Conservation (phyloP, 23 tunicate species). For the Aplidium turbinatum region DNA sequence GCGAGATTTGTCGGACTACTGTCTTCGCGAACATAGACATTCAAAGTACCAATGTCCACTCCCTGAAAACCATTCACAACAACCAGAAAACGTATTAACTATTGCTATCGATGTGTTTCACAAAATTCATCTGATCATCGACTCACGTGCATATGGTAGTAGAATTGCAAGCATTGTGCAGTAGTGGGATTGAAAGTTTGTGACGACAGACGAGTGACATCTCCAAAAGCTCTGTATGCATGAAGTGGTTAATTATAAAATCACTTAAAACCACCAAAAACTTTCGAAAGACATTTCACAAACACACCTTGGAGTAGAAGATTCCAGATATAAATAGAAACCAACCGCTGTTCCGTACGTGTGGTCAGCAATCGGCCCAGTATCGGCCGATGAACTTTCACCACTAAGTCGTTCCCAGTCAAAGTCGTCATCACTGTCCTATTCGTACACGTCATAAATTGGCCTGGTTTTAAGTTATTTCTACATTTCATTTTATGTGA, state of each 20-base stretch:
- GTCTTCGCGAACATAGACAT: constrained; percentile 45
- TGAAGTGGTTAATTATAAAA: too few species aligned
- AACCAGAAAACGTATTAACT: neutral
- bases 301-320: constrained; percentile 73
- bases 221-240: too few species aligned
- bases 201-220: constrained; percentile 54
- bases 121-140: neutral
- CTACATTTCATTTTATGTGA: neutral
- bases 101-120: neutral
- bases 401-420: constrained; percentile 68
- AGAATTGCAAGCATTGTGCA: constrained; percentile 72
- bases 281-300: neutral
- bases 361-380: constrained; percentile 75
- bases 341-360: constrained; percentile 52
- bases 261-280: too few species aligned
- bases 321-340: constrained; percentile 61
- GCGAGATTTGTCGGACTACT: constrained; percentile 31
- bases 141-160: constrained; percentile 88
- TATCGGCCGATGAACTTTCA: constrained; percentile 74
- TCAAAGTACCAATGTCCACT: constrained; percentile 52
- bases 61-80: constrained; percentile 62
- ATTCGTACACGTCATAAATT: too few species aligned
- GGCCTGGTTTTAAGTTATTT: neutral
- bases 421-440: constrained; percentile 78
- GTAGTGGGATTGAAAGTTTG: constrained; percentile 41